Evolutionary conservation across 2,888 invertebrate species (phyloP).

Genomic region (Diplazon laetatorius): DNA sequence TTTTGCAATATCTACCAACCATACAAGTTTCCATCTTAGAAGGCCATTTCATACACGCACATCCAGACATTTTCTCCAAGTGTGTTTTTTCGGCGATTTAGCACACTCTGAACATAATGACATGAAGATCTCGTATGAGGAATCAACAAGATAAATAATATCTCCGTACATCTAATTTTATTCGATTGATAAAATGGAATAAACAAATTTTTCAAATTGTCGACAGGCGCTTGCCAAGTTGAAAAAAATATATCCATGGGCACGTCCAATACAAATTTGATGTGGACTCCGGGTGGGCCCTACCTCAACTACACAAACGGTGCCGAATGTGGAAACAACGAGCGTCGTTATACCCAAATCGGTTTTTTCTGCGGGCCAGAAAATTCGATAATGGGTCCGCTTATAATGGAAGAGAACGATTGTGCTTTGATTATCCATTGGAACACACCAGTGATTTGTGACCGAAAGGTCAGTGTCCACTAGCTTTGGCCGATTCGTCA

Average conservation of each 20-base stretch:
- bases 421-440: conserved; percentile 75
- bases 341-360: conserved; percentile 72
- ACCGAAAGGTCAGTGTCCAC: conserved; percentile 65
- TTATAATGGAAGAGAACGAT: conserved; percentile 70
- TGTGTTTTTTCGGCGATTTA: no score
- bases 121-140: no score
- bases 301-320: conserved; percentile 79
- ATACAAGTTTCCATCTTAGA: no score
- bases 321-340: conserved; percentile 68
- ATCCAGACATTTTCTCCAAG: no score
- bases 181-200: no score
- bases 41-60: no score
- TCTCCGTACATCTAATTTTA: no score
- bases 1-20: no score
- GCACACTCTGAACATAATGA: no score
- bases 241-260: conserved; percentile 71
- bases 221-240: conserved; percentile 72
- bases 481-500: no score
- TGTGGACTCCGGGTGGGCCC: conserved; percentile 76
- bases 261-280: conserved; percentile 72
- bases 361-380: conserved; percentile 74
- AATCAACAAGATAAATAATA: no score
- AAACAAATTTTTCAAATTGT: neutral
- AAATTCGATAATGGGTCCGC: conserved; percentile 62
- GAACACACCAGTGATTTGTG: conserved; percentile 74